Conservation (phyloP, 2,797 vertebrate genomes). For the Pteronotus mesoamericanus region DNA sequence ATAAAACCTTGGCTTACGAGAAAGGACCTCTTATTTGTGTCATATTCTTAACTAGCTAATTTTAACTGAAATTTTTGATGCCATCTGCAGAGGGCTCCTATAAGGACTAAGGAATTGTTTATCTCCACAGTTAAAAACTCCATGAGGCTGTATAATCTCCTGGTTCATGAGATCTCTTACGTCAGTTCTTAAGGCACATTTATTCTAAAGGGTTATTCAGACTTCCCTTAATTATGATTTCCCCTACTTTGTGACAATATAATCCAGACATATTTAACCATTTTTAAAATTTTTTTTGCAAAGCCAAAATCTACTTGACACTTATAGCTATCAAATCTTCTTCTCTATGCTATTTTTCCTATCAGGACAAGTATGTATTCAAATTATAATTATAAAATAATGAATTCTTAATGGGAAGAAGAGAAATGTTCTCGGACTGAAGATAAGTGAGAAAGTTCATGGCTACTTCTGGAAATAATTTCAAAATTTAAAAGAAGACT, state of each 20-base stretch:
- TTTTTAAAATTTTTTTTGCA: not conserved
- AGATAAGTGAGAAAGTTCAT: not conserved
- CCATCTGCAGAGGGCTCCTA: not conserved
- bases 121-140: not conserved
- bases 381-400: conserved; percentile 62
- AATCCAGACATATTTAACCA: conserved; percentile 34
- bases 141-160: not conserved
- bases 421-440: conserved; percentile 1
- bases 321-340: not conserved
- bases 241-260: not conserved
- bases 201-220: conserved; percentile 40
- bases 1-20: not conserved
- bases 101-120: not conserved
- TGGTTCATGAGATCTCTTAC: not conserved
- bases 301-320: not conserved
- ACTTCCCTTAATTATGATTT: conserved; percentile 28
- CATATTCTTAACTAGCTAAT: not conserved
- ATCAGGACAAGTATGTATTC: not conserved
- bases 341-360: conserved; percentile 5
- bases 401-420: conserved; percentile 47
- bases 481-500: not conserved
- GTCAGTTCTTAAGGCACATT: not conserved
- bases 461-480: conserved; percentile 58
- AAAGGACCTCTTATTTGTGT: not conserved
- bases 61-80: not conserved